These are phyloP conservation scores for Acronicta alni DNA, from an alignment of 2,888 invertebrate genomes.

Conservation along the genomic window DNA sequence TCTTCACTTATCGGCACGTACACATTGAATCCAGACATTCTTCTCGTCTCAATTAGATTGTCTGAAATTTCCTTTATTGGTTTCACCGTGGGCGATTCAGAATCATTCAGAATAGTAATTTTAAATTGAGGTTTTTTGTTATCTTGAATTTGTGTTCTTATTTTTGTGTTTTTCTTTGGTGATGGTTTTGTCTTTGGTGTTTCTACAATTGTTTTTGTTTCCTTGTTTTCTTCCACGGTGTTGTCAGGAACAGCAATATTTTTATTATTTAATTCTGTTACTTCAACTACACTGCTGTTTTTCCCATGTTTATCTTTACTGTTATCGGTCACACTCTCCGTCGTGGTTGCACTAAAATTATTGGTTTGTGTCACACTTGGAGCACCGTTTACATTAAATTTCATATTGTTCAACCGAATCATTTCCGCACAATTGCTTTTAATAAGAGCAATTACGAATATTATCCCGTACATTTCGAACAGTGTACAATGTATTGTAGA, in stretches of 20 bases:
- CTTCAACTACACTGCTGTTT: not conserved
- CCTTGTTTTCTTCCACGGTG: not conserved
- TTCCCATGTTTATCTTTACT: slow-evolving; percentile 3
- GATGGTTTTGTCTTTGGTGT: not conserved
- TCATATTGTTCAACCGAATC: slow-evolving; percentile 23
- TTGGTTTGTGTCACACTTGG: slow-evolving; percentile 7
- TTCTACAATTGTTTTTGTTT: not conserved
- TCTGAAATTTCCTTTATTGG: slow-evolving; percentile 2
- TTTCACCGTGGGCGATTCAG: not conserved
- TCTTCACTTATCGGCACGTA: slow-evolving; percentile 52
- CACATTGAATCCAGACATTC: slow-evolving; percentile 10
- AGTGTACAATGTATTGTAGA: slow-evolving; percentile 16
- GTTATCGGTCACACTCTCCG: slow-evolving; percentile 2
- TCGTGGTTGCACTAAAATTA: slow-evolving; percentile 4
- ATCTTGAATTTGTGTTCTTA: not conserved
- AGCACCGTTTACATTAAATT: slow-evolving; percentile 36
- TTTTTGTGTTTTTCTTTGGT: not conserved
- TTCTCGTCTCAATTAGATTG: slow-evolving; percentile 13
- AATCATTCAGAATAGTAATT: slow-evolving; percentile 2
- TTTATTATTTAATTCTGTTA: not conserved
- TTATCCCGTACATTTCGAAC: slow-evolving; percentile 38
- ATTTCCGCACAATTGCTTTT: slow-evolving; percentile 16
- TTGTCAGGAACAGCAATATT: slow-evolving; percentile 4
- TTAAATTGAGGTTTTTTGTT: slow-evolving; percentile 3
- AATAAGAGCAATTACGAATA: slow-evolving; percentile 7